phyloP scores from a whole-genome alignment of 2,888 invertebrate genomes.

The Stegophylla sp. region DNA sequence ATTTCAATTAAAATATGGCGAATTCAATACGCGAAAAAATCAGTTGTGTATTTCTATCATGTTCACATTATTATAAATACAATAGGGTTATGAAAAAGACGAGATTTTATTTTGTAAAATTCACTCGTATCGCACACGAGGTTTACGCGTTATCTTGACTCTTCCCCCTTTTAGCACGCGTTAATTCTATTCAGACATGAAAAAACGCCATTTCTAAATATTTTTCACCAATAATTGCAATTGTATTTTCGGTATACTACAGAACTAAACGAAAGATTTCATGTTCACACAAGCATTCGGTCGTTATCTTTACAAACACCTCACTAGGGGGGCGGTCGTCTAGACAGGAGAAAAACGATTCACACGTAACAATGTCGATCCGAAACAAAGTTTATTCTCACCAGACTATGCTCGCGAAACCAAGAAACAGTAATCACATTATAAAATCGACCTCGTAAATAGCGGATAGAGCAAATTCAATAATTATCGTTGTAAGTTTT shows the following conservation, averaged over 20 bases:
- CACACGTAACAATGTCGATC: neutral
- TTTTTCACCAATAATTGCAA: slow-evolving; percentile 5
- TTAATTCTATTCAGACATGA: neutral
- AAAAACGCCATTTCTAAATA: neutral
- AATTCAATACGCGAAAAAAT: too few species aligned
- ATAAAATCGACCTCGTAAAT: neutral
- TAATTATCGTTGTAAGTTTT: too few species aligned
- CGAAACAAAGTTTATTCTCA: neutral
- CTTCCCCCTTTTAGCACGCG: neutral
- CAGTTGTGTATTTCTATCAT: too few species aligned
- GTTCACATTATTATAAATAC: too few species aligned
- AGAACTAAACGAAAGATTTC: neutral
- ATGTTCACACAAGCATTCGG: neutral
- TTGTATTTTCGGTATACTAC: neutral
- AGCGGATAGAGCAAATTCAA: neutral
- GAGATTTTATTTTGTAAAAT: neutral
- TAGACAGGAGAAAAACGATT: slow-evolving; percentile 7
- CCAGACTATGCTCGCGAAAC: neutral
- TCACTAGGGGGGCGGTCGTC: neutral
- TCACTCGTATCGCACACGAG: neutral
- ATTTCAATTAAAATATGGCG: too few species aligned
- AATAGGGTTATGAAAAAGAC: neutral
- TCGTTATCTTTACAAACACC: slow-evolving; percentile 18
- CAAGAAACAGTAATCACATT: neutral
- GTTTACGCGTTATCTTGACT: neutral